phyloP scores from a whole-genome alignment of 2,888 invertebrate species.

The Bellardia pandia region DNA sequence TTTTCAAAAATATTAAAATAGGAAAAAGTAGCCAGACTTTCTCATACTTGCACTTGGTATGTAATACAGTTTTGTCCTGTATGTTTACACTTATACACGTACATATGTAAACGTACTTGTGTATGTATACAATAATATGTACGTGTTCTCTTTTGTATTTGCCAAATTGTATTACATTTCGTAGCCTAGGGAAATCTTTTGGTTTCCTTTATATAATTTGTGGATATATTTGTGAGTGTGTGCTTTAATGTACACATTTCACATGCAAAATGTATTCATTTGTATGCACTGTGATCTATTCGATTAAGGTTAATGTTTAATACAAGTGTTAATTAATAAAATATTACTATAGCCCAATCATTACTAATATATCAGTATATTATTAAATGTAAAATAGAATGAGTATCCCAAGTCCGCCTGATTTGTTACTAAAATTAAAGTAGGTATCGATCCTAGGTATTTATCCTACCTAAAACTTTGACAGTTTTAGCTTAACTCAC shows the following conservation, averaged over 20 bases:
- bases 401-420: too few species aligned
- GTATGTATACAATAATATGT: neutral
- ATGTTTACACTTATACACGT: neutral
- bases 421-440: too few species aligned
- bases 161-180: conserved; percentile 67
- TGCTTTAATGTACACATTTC: conserved; percentile 6
- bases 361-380: too few species aligned
- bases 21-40: conserved; percentile 55
- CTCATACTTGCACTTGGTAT: conserved; percentile 41
- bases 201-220: conserved; percentile 59
- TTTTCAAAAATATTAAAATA: conserved; percentile 15
- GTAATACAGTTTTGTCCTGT: conserved; percentile 42
- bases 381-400: too few species aligned
- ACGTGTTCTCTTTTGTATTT: conserved; percentile 57
- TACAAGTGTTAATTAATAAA: neutral
- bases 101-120: neutral
- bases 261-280: conserved; percentile 39
- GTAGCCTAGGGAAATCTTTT: conserved; percentile 69
- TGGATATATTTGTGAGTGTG: conserved; percentile 32
- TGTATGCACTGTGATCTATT: neutral
- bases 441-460: too few species aligned
- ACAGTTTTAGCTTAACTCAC: too few species aligned
- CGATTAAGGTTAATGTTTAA: conserved; percentile 5
- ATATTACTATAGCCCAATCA: too few species aligned
- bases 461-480: too few species aligned